Evolutionary conservation across 2,797 vertebrate species (phyloP).

Genomic region (Scomberomorus guttatus): DNA sequence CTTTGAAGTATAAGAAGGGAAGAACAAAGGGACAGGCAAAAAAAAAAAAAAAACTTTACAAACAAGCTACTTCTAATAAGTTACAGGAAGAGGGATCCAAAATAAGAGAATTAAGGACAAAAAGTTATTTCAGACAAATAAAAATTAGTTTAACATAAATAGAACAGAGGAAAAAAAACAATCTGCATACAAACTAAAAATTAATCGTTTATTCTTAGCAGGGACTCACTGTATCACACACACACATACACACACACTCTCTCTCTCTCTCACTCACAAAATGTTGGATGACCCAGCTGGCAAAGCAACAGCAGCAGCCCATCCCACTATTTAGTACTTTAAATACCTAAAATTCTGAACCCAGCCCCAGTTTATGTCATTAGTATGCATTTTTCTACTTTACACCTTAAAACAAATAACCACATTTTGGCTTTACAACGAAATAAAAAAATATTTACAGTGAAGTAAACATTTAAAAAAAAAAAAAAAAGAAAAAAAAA

Average conservation of each 20-base stretch:
- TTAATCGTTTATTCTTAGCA: conserved; percentile 46
- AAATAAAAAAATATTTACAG: conserved; percentile 87
- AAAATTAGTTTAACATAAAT: conserved; percentile 68
- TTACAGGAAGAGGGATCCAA: conserved; percentile 37
- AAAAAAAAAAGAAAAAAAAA: conserved; percentile 32
- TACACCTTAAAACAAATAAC: conserved; percentile 82
- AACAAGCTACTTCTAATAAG: conserved; percentile 34
- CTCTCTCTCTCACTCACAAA: conserved; percentile 35
- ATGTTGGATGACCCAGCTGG: conserved; percentile 77
- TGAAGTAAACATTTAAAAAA: conserved; percentile 74
- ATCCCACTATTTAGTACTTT: conserved; percentile 68
- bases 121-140: conserved; percentile 31
- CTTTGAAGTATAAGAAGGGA: conserved; percentile 7
- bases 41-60: not conserved
- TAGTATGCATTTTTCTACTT: conserved; percentile 80
- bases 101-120: conserved; percentile 9
- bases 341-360: conserved; percentile 64
- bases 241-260: conserved; percentile 6
- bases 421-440: conserved; percentile 84
- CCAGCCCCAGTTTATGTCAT: conserved; percentile 64
- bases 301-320: conserved; percentile 71
- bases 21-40: conserved; percentile 4
- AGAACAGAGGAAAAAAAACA: conserved; percentile 25
- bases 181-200: conserved; percentile 22
- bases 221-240: conserved; percentile 49